phyloP scores from a whole-genome alignment of 2,113 vertebrate genomes.

The Sardina pilchardus region DNA sequence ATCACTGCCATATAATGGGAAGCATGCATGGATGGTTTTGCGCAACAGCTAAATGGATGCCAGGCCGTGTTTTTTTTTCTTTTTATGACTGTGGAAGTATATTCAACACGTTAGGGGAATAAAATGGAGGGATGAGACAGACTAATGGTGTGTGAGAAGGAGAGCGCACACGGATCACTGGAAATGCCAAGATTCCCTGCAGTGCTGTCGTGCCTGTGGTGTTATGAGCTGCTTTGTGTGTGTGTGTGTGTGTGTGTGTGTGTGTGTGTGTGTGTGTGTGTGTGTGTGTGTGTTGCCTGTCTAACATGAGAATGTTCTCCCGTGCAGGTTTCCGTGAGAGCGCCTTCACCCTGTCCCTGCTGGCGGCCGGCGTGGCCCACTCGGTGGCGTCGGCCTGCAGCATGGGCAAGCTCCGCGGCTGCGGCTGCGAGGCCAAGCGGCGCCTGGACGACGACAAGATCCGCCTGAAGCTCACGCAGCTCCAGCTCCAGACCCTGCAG shows the following conservation, averaged over 20 bases:
- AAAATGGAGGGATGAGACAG: not conserved
- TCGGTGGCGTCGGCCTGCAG: constrained; percentile 91
- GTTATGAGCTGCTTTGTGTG: not conserved
- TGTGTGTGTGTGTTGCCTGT: not conserved
- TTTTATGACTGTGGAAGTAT: not conserved
- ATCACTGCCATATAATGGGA: not conserved
- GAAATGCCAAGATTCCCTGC: not conserved
- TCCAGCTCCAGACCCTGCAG: constrained; percentile 83
- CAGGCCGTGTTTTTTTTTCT: not conserved
- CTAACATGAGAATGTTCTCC: constrained; percentile 6
- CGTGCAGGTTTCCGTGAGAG: constrained; percentile 86
- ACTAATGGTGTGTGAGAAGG: not conserved
- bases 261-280: not conserved
- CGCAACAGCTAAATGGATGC: not conserved
- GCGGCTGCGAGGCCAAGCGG: constrained; percentile 83
- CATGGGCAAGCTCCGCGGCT: constrained; percentile 86
- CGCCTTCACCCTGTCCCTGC: constrained; percentile 87
- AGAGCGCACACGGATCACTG: not conserved
- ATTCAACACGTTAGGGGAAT: not conserved
- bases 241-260: not conserved
- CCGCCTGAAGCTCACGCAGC: constrained; percentile 82
- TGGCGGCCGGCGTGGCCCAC: constrained; percentile 90
- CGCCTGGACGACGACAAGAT: constrained; percentile 82
- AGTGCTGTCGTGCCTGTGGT: constrained; percentile 3
- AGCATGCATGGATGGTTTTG: not conserved